Base-by-base conservation (phyloP, 2,888 invertebrate genomes). In the Amblyteles armatorius region DNA sequence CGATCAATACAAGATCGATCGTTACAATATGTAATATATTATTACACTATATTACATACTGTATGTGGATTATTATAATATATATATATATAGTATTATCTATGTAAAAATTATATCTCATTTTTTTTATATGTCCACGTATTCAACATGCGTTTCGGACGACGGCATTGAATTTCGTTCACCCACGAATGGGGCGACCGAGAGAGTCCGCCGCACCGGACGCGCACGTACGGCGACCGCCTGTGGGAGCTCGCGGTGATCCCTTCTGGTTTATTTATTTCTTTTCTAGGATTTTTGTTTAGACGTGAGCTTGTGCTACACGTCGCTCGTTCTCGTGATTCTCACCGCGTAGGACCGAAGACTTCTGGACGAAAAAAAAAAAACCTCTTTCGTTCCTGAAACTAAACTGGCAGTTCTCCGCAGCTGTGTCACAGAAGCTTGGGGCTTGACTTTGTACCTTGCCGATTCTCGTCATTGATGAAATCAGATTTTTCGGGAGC, bases 151-250 rank as follows among this genome's bases (percentile, higher is more conserved):
- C 86, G 84, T 86, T 79, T 50, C 65, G 63, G 68, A 74, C 76
- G 81, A 44, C 83, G 84, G 86, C 87, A 87, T 87, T 86, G 85
- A 87, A 87, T 88, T 88, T 86, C 85, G 83, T 86, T 83, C 85
- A 86, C 80, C 84, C 74, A 82, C 82, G 78, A 84, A 73, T 76
- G 60, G 79, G 76, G 81, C 84, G 79, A 79, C 57, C 77, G 55
- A 19, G 40, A 52, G 33, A 36, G 19, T 74, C 52, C 52, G 73
- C 57, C 60, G 76, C 77, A 84, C 86, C 81, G 79, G 82, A 86
- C 82, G 81, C 79, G 85, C 85, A 87, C 85, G 85, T 85, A 85
- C 83, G 52, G 68, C n/a, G 44, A 60, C 36, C 40, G 57, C 22
- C 73, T 67, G 52, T 67, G 67, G 69, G 69, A 82, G 40, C 60